These are phyloP conservation scores for Propithecus coquereli DNA, from an alignment of 2,113 vertebrate genomes.

Conservation along the genomic window DNA sequence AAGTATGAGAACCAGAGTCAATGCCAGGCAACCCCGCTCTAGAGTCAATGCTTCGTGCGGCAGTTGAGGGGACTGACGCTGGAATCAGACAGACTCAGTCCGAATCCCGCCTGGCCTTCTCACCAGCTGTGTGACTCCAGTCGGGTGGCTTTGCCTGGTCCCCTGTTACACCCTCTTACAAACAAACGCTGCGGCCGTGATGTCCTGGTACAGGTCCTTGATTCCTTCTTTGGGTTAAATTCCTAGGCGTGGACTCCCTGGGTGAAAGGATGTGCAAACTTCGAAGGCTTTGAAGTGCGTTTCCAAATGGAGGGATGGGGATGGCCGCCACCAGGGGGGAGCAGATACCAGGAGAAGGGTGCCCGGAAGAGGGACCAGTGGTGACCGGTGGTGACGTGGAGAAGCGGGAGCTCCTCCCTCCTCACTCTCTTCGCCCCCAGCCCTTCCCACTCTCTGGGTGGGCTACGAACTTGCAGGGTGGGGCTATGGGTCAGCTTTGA, in stretches of 20 bases:
- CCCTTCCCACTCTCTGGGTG: fast-evolving
- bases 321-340: constrained; percentile 56
- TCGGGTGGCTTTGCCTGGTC: neutral
- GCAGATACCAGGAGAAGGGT: constrained; percentile 45
- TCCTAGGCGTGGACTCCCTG: neutral
- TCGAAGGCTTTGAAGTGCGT: neutral
- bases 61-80: neutral
- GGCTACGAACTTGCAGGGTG: neutral
- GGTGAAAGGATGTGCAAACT: neutral
- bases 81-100: neutral
- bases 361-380: neutral
- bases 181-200: fast-evolving
- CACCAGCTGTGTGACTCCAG: neutral
- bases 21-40: fast-evolving
- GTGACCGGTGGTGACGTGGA: neutral
- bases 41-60: fast-evolving
- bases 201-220: neutral
- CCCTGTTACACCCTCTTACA: neutral
- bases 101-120: neutral
- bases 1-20: neutral
- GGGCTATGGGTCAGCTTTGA: neutral
- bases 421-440: fast-evolving
- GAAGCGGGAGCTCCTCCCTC: neutral
- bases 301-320: neutral
- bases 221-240: neutral